These are phyloP conservation scores for Hypomecis atomaria DNA, from an alignment of 2,888 invertebrate species.

Conservation along the genomic window DNA sequence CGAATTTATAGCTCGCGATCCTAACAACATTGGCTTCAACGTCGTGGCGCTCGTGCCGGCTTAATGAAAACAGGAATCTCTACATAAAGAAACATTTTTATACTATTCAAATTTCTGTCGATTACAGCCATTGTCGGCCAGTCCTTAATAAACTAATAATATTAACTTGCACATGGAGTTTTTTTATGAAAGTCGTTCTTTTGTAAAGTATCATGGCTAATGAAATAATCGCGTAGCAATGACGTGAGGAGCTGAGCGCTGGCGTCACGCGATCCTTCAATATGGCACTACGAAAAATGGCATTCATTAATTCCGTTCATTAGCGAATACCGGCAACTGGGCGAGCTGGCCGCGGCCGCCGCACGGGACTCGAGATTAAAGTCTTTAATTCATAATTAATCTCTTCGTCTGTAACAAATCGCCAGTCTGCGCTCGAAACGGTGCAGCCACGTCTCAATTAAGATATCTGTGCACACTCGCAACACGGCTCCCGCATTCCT, in stretches of 20 bases:
- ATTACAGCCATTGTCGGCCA: constrained; percentile 37
- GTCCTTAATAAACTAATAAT: constrained; percentile 44
- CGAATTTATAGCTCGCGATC: constrained; percentile 93
- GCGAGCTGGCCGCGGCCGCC: constrained; percentile 45
- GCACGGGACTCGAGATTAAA: constrained; percentile 62
- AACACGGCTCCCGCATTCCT: constrained; percentile 79
- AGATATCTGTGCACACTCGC: constrained; percentile 71
- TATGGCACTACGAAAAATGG: constrained; percentile 66
- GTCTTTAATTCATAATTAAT: constrained; percentile 76
- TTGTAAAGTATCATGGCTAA: constrained; percentile 50
- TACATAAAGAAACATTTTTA: constrained; percentile 14
- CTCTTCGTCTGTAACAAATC: constrained; percentile 73
- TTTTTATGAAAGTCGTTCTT: constrained; percentile 42
- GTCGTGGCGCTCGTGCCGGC: constrained; percentile 91
- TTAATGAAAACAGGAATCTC: constrained; percentile 46
- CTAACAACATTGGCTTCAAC: constrained; percentile 94
- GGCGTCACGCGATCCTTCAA: constrained; percentile 66
- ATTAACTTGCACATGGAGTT: constrained; percentile 41
- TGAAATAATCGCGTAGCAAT: constrained; percentile 58
- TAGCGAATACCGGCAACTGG: constrained; percentile 62
- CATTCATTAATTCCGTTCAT: constrained; percentile 70
- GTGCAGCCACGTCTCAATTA: constrained; percentile 78
- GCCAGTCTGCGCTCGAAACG: constrained; percentile 63
- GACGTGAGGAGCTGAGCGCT: constrained; percentile 50
- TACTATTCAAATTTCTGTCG: constrained; percentile 28